Evolutionary conservation across 1,140 invertebrate species (phyloP), one percentile per base, ranked within the genome.

Genomic region (Dinoponera quadriceps): DNA sequence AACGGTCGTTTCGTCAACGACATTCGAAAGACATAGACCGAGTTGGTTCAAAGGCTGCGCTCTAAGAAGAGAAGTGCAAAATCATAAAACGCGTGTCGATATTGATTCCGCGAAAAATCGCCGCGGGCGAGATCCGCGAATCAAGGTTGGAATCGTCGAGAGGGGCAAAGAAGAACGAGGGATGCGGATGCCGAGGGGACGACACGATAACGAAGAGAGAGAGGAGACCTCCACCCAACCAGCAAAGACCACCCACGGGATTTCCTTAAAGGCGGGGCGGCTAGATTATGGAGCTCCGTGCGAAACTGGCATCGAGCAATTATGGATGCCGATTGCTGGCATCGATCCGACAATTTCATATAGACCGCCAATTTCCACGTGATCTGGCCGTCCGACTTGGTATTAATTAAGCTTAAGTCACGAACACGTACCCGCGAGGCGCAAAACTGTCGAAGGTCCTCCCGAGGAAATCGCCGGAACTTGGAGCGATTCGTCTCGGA

Each of bases 401-500:
- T 88, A 86, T 91, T 89, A 91, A 91, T 91, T 91, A 90, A 91
- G 83, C 75, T 86, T 88, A 88, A 90, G 85, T 89, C 83, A 81
- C 33, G 72, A 87, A 16, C 60, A 13, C 4, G 14, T 82, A 82
- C 83, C 82, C 85, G 75, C 72, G 85, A 88, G 80, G 88, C 86
- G 82, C 57, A 71, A 84, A 71, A 29, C 59, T 60, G 33, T 44
- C 60, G 44, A 75, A 75, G 18, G 25, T 75, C 38, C 5, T 74
- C 25, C 7, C 20, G 25, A 29, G 25, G 44, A 62, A 18, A 62
- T 75, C 71, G 1, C 29, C 55, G n/a, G 33, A 77, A 77, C 60
- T 77, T 65, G 5, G 20, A 65, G 27, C 48, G 16, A 55, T 77
- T 77, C 27, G 54, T 73, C 33, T 73, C 71, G 16, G 1, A 66